Evolutionary conservation across 2,797 vertebrate species (phyloP).

Genomic region (Thunnus albacares): DNA sequence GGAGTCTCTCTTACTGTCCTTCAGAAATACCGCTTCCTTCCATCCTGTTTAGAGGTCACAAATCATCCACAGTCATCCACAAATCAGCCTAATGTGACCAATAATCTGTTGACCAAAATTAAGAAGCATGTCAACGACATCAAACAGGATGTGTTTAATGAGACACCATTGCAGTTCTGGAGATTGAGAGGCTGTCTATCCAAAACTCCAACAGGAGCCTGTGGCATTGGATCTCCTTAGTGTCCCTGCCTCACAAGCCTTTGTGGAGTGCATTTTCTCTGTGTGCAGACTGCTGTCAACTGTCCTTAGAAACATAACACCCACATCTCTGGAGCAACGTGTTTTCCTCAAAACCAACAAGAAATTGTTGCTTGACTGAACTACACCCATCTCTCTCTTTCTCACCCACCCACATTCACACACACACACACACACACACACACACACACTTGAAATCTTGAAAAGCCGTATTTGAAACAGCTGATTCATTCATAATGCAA

Average conservation of each 20-base stretch:
- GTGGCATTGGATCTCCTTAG: constrained; percentile 10
- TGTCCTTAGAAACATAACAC: not conserved
- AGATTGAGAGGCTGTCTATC: constrained; percentile 12
- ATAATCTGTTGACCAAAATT: not conserved
- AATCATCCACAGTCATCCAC: not conserved
- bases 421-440: not conserved
- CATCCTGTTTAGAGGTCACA: not conserved
- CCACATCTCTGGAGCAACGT: not conserved
- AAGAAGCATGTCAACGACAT: not conserved
- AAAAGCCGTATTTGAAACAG: not conserved
- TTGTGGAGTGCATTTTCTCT: constrained; percentile 24
- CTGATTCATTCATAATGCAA: too few relatives aligned
- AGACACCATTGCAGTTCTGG: constrained; percentile 9
- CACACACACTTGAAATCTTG: not conserved
- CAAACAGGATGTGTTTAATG: constrained; percentile 5
- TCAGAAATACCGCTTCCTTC: constrained; percentile 17
- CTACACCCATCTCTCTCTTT: too few relatives aligned
- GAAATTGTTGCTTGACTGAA: not conserved
- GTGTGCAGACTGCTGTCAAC: constrained; percentile 6
- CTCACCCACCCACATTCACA: not conserved
- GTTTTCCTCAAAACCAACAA: too few relatives aligned
- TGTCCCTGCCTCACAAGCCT: constrained; percentile 32
- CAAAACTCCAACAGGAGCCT: constrained; percentile 6
- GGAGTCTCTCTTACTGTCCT: not conserved
- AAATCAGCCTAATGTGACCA: not conserved